phyloP scores from a whole-genome alignment of 2,888 invertebrate genomes.

The Nysson spinosus region DNA sequence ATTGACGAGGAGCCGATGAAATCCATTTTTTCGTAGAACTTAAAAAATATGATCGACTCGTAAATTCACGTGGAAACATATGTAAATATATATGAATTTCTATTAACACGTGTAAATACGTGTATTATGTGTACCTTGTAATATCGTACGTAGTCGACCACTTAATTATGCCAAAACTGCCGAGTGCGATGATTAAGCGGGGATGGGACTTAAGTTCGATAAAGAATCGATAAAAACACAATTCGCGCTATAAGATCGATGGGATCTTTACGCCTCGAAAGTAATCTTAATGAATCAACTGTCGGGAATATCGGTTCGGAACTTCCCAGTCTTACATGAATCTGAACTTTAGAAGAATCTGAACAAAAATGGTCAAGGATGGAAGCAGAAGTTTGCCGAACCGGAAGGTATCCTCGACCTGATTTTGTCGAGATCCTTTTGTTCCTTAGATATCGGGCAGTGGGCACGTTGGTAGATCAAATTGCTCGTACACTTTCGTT shows the following conservation, averaged over 20 bases:
- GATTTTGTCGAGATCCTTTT: not conserved
- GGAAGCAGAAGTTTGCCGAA: not conserved
- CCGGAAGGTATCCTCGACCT: not conserved
- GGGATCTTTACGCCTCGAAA: slow-evolving; percentile 12
- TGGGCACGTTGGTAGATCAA: not conserved
- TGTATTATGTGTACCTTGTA: slow-evolving; percentile 1
- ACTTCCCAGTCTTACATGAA: slow-evolving; percentile 7
- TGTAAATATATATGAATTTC: no score
- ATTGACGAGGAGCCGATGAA: no score
- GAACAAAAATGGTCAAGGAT: not conserved
- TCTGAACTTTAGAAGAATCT: slow-evolving; percentile 3
- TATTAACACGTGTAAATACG: no score
- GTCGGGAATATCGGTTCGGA: slow-evolving; percentile 13
- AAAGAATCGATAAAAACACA: slow-evolving; percentile 16
- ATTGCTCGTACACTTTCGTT: not conserved
- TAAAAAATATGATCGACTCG: no score
- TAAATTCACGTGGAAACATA: no score
- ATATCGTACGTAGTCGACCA: slow-evolving; percentile 13
- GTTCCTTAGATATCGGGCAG: not conserved
- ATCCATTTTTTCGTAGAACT: no score
- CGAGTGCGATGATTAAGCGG: no score
- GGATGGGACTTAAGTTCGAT: slow-evolving; percentile 39
- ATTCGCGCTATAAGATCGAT: slow-evolving; percentile 4
- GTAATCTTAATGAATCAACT: slow-evolving; percentile 18
- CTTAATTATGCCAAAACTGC: slow-evolving; percentile 21